Percentiles rank a stretch among this genome's conserved stretches.
phyloP scores from a whole-genome alignment of 2,888 invertebrate species.

The Anarsia innoxiella region DNA sequence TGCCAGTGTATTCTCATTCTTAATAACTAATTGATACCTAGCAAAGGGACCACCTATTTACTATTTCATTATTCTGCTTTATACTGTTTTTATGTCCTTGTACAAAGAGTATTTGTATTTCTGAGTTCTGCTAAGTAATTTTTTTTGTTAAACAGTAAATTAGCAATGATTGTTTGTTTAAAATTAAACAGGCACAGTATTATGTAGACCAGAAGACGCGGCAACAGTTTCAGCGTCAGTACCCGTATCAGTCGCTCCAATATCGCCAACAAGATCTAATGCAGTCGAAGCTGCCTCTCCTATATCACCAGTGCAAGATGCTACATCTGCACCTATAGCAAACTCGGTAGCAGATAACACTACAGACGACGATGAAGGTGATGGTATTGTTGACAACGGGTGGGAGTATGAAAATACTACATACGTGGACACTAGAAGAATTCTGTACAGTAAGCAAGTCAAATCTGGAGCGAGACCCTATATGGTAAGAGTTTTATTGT shows the following conservation, averaged over 20 bases:
- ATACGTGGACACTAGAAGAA: constrained; percentile 50
- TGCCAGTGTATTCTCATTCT: too few relatives aligned
- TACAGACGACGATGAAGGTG: constrained; percentile 13
- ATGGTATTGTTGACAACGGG: constrained; percentile 43
- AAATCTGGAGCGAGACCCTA: constrained; percentile 49
- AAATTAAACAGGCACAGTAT: constrained; percentile 15
- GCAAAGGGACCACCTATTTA: too few relatives aligned
- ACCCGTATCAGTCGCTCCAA: neutral
- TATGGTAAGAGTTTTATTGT: constrained; percentile 52
- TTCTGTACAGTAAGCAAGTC: constrained; percentile 51
- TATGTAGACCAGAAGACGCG: constrained; percentile 8
- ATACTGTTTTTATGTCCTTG: too few relatives aligned
- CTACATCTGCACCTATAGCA: neutral
- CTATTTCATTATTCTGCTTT: too few relatives aligned
- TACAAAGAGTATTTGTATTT: too few relatives aligned
- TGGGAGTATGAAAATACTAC: constrained; percentile 59
- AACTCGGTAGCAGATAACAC: neutral
- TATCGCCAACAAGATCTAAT: too few relatives aligned
- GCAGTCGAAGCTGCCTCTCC: too few relatives aligned
- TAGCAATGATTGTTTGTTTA: too few relatives aligned
- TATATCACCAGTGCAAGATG: too few relatives aligned
- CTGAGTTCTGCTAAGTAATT: too few relatives aligned
- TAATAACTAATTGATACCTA: too few relatives aligned
- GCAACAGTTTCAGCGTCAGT: neutral
- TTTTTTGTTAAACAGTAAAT: too few relatives aligned